A percentile compares a stretch with the other conserved stretches of the same genome.
Conservation (phyloP, 2,797 vertebrate genomes). For the Tarsius wallacei region DNA sequence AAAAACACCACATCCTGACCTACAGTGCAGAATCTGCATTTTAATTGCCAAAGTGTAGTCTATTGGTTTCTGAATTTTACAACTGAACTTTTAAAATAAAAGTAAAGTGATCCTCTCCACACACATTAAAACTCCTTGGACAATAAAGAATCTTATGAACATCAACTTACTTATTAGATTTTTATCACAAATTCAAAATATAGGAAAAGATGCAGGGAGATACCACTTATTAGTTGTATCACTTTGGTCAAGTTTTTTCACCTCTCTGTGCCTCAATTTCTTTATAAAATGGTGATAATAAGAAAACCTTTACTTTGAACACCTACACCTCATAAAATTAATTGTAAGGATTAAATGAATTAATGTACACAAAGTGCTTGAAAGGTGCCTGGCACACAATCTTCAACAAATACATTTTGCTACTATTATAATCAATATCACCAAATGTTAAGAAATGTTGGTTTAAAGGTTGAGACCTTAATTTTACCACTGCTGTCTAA, state of each 20-base stretch:
- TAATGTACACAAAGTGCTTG: background rate
- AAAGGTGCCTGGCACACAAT: background rate
- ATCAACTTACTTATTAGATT: constrained; percentile 18
- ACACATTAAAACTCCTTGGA: background rate
- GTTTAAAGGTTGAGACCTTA: background rate
- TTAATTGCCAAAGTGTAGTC: background rate
- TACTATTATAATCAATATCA: background rate
- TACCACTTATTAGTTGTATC: background rate
- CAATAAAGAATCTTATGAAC: background rate
- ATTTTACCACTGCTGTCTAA: background rate
- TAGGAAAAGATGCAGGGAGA: background rate
- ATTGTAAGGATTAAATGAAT: background rate
- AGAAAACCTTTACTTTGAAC: background rate
- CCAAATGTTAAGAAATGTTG: background rate
- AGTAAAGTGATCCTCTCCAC: background rate
- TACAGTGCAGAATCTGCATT: background rate
- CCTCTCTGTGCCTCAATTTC: background rate
- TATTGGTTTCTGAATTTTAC: constrained; percentile 11
- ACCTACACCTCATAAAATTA: background rate
- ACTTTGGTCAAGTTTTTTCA: background rate
- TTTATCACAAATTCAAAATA: background rate
- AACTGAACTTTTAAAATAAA: constrained; percentile 27
- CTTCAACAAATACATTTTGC: background rate
- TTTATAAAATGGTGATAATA: background rate
- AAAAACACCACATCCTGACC: background rate